phyloP scores from a whole-genome alignment of 2,888 invertebrate genomes.

The Noctua fimbriata region DNA sequence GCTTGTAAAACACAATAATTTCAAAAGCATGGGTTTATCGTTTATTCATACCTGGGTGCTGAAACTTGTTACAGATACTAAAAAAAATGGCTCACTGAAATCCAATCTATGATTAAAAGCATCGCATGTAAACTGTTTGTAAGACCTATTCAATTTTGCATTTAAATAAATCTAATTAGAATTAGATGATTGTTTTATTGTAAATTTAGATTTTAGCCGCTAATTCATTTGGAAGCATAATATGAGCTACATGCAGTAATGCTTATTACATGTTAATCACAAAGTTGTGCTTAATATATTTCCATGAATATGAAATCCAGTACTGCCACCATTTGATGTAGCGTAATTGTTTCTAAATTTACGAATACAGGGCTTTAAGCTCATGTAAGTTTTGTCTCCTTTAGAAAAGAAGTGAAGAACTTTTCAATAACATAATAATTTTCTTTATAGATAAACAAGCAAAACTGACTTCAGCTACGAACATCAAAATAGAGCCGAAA shows the following conservation, averaged over 20 bases:
- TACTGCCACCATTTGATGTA: not conserved
- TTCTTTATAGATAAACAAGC: conserved; percentile 53
- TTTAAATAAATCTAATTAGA: not conserved
- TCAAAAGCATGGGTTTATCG: too few species aligned
- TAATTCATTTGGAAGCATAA: not conserved
- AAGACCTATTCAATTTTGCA: not conserved
- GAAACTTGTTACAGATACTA: not conserved
- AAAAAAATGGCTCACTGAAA: not conserved
- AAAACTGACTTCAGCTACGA: conserved; percentile 17
- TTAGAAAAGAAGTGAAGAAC: not conserved
- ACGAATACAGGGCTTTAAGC: not conserved
- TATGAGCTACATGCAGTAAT: not conserved
- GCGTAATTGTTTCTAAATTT: not conserved
- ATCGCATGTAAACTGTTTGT: not conserved
- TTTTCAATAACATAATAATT: conserved; percentile 47
- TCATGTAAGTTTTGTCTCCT: not conserved
- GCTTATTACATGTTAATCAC: not conserved
- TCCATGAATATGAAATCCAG: not conserved
- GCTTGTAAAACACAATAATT: conserved; percentile 3
- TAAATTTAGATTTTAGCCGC: not conserved
- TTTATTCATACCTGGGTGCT: too few species aligned
- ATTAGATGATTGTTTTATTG: not conserved
- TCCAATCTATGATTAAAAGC: not conserved
- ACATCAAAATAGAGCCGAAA: conserved; percentile 25
- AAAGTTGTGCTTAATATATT: not conserved